Base-by-base conservation (phyloP, 1,140 invertebrate genomes). In the Heliothis subflexa region DNA sequence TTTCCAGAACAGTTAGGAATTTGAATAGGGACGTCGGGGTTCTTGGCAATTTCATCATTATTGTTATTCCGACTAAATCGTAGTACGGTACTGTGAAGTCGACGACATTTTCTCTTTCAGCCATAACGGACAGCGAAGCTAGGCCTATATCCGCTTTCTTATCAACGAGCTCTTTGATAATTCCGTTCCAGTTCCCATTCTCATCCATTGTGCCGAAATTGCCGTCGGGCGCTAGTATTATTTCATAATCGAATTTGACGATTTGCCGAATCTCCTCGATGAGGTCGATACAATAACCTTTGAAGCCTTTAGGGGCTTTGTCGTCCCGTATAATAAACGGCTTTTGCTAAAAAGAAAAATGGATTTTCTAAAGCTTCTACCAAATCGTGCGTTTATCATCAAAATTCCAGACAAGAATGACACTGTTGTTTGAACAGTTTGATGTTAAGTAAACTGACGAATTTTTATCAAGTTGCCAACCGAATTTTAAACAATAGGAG, bases 21-120 rank as follows among this genome's bases (percentile, higher is more conserved):
- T 99, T 99, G 93, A 99, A 99, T 5, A 99, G 95, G 0, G 98
- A 99, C 9, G 98, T 98, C 40, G 97, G 96, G 2, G 94, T 95
- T 83, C 97, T 96, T 0, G 97, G 96, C 85, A 98, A 96, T 85
- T 97, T 97, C 97, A 98, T 98, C 83, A 99, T 95, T 82, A 99
- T 99, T 0, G 98, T 98, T 21, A 99, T 98, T 0, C 99, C 98
- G 0, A 99, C 98, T 47, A 99, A 95, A 94, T 99, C 99, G 88
- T 99, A 99, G 88, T 98, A 99, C 0, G 98, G 98, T 0, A 99
- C 98, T 0, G 98, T 99, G 86, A 99, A 99, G 91, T 99, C 98
- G 0, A 99, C 97, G 0, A 99, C 98, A 84, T 98, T 98, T 91
- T 99, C 98, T 18, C 98, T 95, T 91, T 99, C 98, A 0, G 98